Base-by-base conservation (phyloP, 2,888 invertebrate species). In the Branchellion lobata region DNA sequence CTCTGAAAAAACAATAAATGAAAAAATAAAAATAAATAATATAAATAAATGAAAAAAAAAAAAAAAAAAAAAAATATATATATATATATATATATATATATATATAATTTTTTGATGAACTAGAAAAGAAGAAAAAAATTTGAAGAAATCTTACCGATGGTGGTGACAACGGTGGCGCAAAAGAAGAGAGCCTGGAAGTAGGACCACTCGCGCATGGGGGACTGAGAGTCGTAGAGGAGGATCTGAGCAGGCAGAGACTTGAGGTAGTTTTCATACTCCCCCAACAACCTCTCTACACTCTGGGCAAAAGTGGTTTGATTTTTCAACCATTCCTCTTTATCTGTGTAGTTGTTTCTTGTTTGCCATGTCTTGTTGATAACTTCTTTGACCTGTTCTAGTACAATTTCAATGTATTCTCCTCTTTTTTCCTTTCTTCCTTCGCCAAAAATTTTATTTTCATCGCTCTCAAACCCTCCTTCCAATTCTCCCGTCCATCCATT, bases 211-310 rank as follows among this genome's bases (percentile, higher is more conserved):
- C 81, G 76, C 24, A 79, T 92, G 1, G 94, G 94, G 82, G 94
- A 93, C 86, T 93, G 93, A 0, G 92, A 91, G 33, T 92, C 92
- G 81, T 94, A 91, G 0, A 94, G 94, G 31, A 93, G 92, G 86
- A 94, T 93, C 85, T 93, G 93, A 0, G 94, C 93, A 0, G 77
- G 77, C 65, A 77, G 24, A 0, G 90, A 90, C 84, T 94, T 93
- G 47, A 96, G 88, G 85, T 94, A 93, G 82, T 93, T 92, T 87
- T 96, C 96, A 85, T 95, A 95, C 82, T 92, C 92, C 86, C 92
- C 91, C 78, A 96, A 87, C 86, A 92, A 92, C 1, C 2, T 34
- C 11, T 33, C 21, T 14, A 72, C 51, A 18, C 29, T 27, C n/a
- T 47, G 27, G 31, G 34, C 11, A 5, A 14, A 5, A 5, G 33